These are phyloP conservation scores for Scatophagus argus DNA, from an alignment of 2,113 vertebrate species.

Conservation along the genomic window DNA sequence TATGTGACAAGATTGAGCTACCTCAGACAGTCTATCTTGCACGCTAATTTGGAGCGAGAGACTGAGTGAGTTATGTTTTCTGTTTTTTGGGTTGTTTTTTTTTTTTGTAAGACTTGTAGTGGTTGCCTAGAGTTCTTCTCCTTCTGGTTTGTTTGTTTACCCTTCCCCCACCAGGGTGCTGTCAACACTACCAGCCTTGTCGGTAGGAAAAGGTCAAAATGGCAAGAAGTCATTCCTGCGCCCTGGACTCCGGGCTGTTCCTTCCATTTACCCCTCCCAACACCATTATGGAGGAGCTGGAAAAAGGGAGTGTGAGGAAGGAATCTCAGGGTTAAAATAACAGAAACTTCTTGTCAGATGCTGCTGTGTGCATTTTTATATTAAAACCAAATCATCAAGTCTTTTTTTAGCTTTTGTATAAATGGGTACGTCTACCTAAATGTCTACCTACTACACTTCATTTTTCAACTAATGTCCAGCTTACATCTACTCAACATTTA, in stretches of 20 bases:
- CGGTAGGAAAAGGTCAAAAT: conserved; percentile 56
- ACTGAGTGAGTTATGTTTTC: neutral
- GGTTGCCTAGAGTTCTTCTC: conserved; percentile 45
- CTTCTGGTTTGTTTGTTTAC: conserved; percentile 56
- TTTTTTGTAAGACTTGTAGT: conserved; percentile 33
- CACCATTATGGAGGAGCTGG: conserved; percentile 15
- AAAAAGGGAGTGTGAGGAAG: neutral
- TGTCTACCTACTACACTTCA: neutral
- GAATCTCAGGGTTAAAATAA: conserved; percentile 8
- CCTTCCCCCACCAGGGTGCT: conserved; percentile 62
- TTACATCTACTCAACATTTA: neutral
- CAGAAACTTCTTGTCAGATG: neutral
- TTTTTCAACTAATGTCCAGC: conserved; percentile 11
- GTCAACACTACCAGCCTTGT: conserved; percentile 65
- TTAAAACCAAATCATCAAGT: too few relatives aligned
- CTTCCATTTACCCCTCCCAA: neutral
- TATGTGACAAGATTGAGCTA: neutral
- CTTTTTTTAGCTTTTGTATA: too few relatives aligned
- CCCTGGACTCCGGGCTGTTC: conserved; percentile 27
- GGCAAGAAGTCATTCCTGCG: conserved; percentile 51
- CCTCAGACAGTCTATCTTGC: conserved; percentile 11
- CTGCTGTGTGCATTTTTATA: neutral
- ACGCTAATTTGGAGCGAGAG: conserved; percentile 8
- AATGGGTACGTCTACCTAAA: neutral
- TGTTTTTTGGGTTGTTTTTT: conserved; percentile 5